Conservation (phyloP, 1,140 invertebrate genomes). For the Holotrichia oblita region DNA sequence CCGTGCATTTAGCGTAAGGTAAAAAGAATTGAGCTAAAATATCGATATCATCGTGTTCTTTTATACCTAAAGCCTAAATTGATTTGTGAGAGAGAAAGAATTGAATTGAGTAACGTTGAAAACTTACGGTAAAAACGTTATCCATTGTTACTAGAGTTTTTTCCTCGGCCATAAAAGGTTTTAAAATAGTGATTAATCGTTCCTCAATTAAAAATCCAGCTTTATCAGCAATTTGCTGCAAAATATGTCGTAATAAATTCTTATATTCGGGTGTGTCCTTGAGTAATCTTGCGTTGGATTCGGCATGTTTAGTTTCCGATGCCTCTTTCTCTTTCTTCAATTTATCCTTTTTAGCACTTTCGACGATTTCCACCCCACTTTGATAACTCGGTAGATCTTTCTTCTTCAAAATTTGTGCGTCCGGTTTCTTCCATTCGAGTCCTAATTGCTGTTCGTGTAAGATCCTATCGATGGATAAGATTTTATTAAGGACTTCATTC, state of each 20-base stretch:
- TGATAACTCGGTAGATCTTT: slow-evolving; percentile 56
- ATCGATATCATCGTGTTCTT: slow-evolving; percentile 63
- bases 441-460: slow-evolving; percentile 77
- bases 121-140: slow-evolving; percentile 71
- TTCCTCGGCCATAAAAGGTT: slow-evolving; percentile 66
- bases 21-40: slow-evolving; percentile 67
- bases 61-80: slow-evolving; percentile 63
- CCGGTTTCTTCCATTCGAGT: slow-evolving; percentile 67
- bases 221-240: slow-evolving; percentile 65
- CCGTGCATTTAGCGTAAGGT: slow-evolving; percentile 68
- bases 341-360: neutral
- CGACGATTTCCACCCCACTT: slow-evolving; percentile 48
- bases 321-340: neutral
- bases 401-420: slow-evolving; percentile 57
- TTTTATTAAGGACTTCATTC: slow-evolving; percentile 66
- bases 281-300: slow-evolving; percentile 35
- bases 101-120: slow-evolving; percentile 34
- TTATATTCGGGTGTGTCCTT: slow-evolving; percentile 54
- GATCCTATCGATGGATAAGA: slow-evolving; percentile 71
- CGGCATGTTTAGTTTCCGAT: neutral
- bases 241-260: slow-evolving; percentile 62
- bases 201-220: slow-evolving; percentile 74
- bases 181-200: slow-evolving; percentile 67
- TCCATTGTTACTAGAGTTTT: slow-evolving; percentile 72
- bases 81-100: slow-evolving; percentile 44